phyloP scores from a whole-genome alignment of 2,113 vertebrate genomes.

The Mustelus asterias region DNA sequence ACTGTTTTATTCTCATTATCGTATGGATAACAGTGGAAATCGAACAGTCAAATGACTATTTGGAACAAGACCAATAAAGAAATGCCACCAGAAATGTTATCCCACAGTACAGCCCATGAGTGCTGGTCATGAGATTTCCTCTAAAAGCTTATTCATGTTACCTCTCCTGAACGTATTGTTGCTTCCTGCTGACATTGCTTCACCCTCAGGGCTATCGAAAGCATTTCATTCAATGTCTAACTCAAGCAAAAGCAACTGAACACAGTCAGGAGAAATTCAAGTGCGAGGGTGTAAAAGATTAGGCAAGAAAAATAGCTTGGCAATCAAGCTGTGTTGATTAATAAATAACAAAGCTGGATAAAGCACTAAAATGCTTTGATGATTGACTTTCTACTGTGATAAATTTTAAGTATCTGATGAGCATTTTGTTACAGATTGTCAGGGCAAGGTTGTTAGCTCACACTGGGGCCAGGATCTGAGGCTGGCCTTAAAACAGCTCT shows the following conservation, averaged over 20 bases:
- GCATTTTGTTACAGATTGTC: too few species aligned
- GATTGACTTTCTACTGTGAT: background rate
- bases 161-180: background rate
- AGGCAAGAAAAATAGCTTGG: background rate
- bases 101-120: background rate
- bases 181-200: background rate
- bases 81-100: background rate
- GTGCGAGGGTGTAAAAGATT: background rate
- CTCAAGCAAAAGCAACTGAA: background rate
- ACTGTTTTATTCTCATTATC: background rate
- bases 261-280: background rate
- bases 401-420: background rate
- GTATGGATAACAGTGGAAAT: background rate
- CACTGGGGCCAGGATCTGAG: too few species aligned
- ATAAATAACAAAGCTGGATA: background rate
- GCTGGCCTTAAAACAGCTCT: too few species aligned
- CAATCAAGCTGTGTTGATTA: background rate
- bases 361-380: background rate
- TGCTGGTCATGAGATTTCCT: background rate
- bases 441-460: too few species aligned
- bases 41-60: background rate
- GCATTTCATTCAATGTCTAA: background rate
- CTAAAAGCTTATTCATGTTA: background rate
- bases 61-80: background rate
- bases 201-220: background rate